These are phyloP conservation scores for Lepisosteus oculatus DNA, from an alignment of 2,113 vertebrate species.

Conservation along the genomic window DNA sequence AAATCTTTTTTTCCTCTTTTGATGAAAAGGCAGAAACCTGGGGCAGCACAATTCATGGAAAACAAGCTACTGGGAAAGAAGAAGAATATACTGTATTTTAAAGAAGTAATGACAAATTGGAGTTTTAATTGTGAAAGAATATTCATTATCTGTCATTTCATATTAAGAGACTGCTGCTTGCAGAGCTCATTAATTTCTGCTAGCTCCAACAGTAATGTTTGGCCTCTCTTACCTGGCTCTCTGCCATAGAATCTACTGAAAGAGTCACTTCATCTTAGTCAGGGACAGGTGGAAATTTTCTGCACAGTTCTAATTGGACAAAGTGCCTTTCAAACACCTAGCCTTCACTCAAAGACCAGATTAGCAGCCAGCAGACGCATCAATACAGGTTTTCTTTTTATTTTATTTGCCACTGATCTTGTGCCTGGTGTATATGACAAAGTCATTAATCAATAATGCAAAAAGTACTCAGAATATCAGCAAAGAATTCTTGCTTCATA, in stretches of 20 bases:
- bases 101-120: slow-evolving; percentile 57
- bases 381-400: slow-evolving; percentile 34
- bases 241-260: slow-evolving; percentile 77
- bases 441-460: background rate
- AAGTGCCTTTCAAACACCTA: slow-evolving; percentile 82
- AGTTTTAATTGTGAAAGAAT: slow-evolving; percentile 65
- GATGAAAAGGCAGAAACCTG: background rate
- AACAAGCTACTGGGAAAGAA: slow-evolving; percentile 22
- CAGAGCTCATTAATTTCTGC: slow-evolving; percentile 90
- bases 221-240: slow-evolving; percentile 73
- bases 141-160: slow-evolving; percentile 73
- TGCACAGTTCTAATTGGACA: slow-evolving; percentile 89
- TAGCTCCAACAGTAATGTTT: slow-evolving; percentile 71
- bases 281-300: slow-evolving; percentile 83
- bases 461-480: too few species aligned
- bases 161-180: slow-evolving; percentile 80
- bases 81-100: slow-evolving; percentile 24
- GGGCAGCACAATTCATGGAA: background rate
- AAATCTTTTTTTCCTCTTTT: background rate
- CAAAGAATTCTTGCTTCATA: too few species aligned
- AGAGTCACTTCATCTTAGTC: slow-evolving; percentile 91
- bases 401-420: slow-evolving; percentile 29
- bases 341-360: slow-evolving; percentile 71
- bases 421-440: slow-evolving; percentile 21
- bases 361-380: slow-evolving; percentile 58